These are phyloP conservation scores for Aptenodytes forsteri DNA, from an alignment of 2,113 vertebrate genomes.

Conservation along the genomic window DNA sequence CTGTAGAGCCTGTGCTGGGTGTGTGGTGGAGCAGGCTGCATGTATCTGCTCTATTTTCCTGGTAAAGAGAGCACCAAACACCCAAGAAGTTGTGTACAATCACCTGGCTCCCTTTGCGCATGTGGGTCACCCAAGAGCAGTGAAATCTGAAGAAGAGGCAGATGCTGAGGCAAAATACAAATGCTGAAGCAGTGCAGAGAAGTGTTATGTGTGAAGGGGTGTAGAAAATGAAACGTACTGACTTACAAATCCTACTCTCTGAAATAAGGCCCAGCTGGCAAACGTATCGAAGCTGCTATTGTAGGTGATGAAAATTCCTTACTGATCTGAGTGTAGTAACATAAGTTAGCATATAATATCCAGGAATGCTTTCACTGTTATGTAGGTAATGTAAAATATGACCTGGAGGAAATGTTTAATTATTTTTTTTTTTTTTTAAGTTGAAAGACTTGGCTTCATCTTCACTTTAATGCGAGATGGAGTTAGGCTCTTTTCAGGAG, in stretches of 20 bases:
- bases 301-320: background rate
- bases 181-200: too few relatives aligned
- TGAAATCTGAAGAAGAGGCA: background rate
- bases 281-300: background rate
- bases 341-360: background rate
- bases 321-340: background rate
- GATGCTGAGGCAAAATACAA: background rate
- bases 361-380: background rate
- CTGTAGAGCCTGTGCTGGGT: background rate
- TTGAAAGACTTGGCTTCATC: background rate
- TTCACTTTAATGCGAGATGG: background rate
- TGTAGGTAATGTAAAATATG: background rate
- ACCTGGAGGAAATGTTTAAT: background rate
- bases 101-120: fast-evolving
- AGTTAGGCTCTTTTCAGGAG: background rate
- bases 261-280: background rate
- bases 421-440: background rate
- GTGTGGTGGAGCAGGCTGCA: background rate
- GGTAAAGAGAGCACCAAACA: background rate
- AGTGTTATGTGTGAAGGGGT: background rate
- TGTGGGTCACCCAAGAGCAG: background rate
- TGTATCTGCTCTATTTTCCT: background rate
- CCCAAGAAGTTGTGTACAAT: background rate
- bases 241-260: background rate
- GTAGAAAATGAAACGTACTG: background rate